Conservation (phyloP, 2,888 invertebrate species). For the Cosmia trapezina region DNA sequence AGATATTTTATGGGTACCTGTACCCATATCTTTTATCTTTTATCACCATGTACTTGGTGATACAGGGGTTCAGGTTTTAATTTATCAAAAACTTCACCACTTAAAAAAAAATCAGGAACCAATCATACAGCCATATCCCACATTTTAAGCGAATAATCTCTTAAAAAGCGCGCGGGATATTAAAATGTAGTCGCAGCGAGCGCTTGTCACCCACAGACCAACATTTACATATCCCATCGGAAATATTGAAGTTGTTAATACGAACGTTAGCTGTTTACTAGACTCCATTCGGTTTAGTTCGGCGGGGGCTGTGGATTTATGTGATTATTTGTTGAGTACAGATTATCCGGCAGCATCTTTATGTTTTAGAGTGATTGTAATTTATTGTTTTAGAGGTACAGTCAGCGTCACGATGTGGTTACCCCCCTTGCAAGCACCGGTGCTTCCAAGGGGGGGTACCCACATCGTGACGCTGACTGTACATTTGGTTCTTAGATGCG, state of each 20-base stretch:
- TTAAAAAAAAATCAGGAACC: neutral
- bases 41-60: too few species aligned
- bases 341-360: too few species aligned
- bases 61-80: too few species aligned
- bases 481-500: too few species aligned
- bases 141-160: slow-evolving; percentile 53
- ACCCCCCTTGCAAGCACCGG: too few species aligned
- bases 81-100: neutral
- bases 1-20: too few species aligned
- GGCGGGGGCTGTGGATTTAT: neutral
- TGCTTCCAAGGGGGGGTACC: too few species aligned
- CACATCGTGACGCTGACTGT: too few species aligned
- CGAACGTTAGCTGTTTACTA: slow-evolving; percentile 53
- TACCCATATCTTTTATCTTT: too few species aligned
- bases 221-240: slow-evolving; percentile 64
- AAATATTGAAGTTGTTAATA: slow-evolving; percentile 63
- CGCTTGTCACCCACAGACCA: slow-evolving; percentile 57
- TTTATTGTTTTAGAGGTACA: too few species aligned
- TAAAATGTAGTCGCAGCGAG: slow-evolving; percentile 49
- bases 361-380: neutral
- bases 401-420: too few species aligned
- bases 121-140: slow-evolving; percentile 19
- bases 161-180: slow-evolving; percentile 60
- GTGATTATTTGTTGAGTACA: neutral
- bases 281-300: slow-evolving; percentile 34